Evolutionary conservation across 2,797 vertebrate species (phyloP).

Genomic region (Myotis vivesi): DNA sequence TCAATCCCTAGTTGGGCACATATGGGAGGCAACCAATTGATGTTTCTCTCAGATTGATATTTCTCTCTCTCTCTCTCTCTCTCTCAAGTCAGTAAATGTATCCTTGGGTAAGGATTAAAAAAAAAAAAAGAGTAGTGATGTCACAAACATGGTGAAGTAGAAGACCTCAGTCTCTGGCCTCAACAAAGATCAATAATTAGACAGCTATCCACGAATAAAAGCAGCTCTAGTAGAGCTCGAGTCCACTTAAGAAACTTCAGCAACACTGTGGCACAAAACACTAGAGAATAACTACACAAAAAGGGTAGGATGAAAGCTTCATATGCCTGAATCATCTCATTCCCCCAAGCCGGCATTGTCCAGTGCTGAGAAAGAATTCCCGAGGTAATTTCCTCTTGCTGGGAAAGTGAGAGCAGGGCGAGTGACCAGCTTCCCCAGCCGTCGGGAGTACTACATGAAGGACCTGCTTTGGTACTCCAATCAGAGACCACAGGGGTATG

Average conservation of each 20-base stretch:
- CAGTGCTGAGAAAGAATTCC: neutral
- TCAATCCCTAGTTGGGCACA: neutral
- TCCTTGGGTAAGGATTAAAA: neutral
- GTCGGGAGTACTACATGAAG: neutral
- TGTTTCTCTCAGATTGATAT: neutral
- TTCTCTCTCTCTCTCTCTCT: neutral
- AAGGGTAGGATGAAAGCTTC: neutral
- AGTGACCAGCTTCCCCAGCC: neutral
- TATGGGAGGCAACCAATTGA: neutral
- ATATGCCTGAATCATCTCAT: neutral
- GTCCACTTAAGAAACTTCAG: neutral
- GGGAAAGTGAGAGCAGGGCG: neutral
- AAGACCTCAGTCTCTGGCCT: neutral
- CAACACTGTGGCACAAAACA: neutral
- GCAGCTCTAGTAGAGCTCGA: neutral
- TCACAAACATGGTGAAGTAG: neutral
- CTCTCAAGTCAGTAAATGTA: neutral
- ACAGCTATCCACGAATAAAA: neutral
- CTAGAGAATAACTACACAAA: neutral
- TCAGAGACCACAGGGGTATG: neutral
- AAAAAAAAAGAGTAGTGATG: neutral
- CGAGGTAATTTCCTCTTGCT: neutral
- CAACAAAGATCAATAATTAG: neutral
- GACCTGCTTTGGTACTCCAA: neutral
- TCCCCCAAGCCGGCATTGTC: neutral